A percentile compares a stretch with the other conserved stretches of the same genome.
Evolutionary conservation across 30 jellyfish, hydroid and myxozoan genomes (phyloP).

Genomic region (Aurelia sp.): DNA sequence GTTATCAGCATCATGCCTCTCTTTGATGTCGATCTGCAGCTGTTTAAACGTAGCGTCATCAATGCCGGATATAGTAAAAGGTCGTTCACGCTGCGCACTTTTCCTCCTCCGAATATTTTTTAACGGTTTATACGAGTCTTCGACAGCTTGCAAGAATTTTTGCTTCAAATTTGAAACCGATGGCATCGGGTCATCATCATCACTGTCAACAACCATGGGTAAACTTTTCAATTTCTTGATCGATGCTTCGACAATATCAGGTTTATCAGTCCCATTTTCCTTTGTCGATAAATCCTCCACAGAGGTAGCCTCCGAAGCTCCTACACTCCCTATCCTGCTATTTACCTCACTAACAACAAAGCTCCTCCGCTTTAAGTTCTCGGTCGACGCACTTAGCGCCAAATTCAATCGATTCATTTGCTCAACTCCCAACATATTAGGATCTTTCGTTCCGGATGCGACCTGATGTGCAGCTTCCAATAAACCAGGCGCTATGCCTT

Average conservation of each 20-base stretch:
- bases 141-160: conserved; percentile 88
- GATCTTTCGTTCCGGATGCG: conserved; percentile 60
- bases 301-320: conserved; percentile 57
- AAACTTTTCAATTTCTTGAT: conserved; percentile 58
- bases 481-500: conserved; percentile 94
- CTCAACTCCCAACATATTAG: conserved; percentile 41
- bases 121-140: conserved; percentile 78
- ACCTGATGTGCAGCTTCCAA: conserved; percentile 85
- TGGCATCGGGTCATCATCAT: conserved; percentile 82
- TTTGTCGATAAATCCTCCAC: conserved; percentile 63
- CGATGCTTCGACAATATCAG: conserved; percentile 44
- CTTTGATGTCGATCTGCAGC: conserved; percentile 59
- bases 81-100: conserved; percentile 71
- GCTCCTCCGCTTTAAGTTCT: conserved; percentile 82
- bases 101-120: conserved; percentile 42
- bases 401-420: conserved; percentile 55
- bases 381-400: conserved; percentile 86
- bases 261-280: conserved; percentile 27
- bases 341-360: conserved; percentile 82
- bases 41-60: conserved; percentile 79
- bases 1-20: conserved; percentile 34
- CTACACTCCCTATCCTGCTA: conserved; percentile 55
- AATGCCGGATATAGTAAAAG: conserved; percentile 91
- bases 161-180: conserved; percentile 82
- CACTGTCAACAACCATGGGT: conserved; percentile 81